phyloP scores from a whole-genome alignment of 2,797 vertebrate genomes.

The Heteromormyrus szaboi region DNA sequence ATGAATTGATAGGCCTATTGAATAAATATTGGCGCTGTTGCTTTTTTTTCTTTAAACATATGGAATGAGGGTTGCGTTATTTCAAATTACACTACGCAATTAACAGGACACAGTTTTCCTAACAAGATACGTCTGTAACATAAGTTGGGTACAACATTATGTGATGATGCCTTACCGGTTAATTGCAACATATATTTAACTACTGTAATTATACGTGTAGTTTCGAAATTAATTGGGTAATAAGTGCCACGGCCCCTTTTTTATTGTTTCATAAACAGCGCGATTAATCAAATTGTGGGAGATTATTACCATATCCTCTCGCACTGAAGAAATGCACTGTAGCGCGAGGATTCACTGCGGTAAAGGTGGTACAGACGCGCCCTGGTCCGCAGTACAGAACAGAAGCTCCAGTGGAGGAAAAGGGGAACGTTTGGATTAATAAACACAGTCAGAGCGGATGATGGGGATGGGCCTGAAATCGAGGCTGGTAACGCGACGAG shows the following conservation, averaged over 20 bases:
- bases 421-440: background rate
- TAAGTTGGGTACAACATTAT: background rate
- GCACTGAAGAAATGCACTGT: background rate
- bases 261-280: constrained; percentile 3
- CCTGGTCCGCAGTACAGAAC: background rate
- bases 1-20: background rate
- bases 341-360: background rate
- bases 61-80: background rate
- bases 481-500: background rate
- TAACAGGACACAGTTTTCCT: background rate
- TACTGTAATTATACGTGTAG: background rate
- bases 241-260: background rate
- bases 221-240: constrained; percentile 17
- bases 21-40: background rate
- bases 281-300: background rate
- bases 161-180: background rate
- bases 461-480: background rate
- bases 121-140: background rate
- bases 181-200: constrained; percentile 16
- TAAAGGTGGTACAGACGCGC: background rate
- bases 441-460: background rate
- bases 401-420: background rate
- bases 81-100: background rate
- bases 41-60: background rate
- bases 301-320: background rate